phyloP scores from a whole-genome alignment of 1,140 invertebrate species.

The Nymphalis io region DNA sequence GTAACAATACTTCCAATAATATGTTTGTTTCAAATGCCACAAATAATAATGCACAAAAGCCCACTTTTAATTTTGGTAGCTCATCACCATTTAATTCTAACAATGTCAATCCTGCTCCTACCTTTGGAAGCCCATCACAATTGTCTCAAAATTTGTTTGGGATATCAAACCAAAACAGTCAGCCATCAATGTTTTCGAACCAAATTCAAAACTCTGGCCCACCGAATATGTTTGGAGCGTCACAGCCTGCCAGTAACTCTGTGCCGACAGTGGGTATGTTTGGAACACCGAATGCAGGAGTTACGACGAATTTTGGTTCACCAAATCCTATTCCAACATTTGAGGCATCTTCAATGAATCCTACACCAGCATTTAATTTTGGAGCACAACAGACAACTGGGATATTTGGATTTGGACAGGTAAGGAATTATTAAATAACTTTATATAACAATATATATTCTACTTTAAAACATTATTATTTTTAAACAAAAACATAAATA shows the following conservation, averaged over 20 bases:
- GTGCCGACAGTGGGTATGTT: constrained; percentile 50
- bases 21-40: constrained; percentile 42
- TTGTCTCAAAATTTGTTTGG: constrained; percentile 52
- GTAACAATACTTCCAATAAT: constrained; percentile 33
- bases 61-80: constrained; percentile 45
- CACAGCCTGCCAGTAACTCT: constrained; percentile 41
- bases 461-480: too few relatives aligned
- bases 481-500: too few relatives aligned
- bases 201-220: constrained; percentile 38
- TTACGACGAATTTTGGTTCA: constrained; percentile 51
- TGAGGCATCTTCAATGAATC: constrained; percentile 41
- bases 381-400: constrained; percentile 42
- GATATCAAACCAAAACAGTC: constrained; percentile 44
- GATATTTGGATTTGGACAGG: constrained; percentile 65
- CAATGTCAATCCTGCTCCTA: constrained; percentile 16
- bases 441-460: neutral
- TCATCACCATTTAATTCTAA: constrained; percentile 38
- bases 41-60: constrained; percentile 39
- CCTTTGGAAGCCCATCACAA: constrained; percentile 45
- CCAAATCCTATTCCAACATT: constrained; percentile 47
- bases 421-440: constrained; percentile 27
- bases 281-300: constrained; percentile 42
- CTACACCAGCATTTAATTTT: constrained; percentile 55
- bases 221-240: constrained; percentile 50
- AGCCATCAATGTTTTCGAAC: constrained; percentile 47